Evolutionary conservation across 2,888 invertebrate genomes (phyloP), one percentile per base, ranked within the genome.

Genomic region (Spicauda simplicius): DNA sequence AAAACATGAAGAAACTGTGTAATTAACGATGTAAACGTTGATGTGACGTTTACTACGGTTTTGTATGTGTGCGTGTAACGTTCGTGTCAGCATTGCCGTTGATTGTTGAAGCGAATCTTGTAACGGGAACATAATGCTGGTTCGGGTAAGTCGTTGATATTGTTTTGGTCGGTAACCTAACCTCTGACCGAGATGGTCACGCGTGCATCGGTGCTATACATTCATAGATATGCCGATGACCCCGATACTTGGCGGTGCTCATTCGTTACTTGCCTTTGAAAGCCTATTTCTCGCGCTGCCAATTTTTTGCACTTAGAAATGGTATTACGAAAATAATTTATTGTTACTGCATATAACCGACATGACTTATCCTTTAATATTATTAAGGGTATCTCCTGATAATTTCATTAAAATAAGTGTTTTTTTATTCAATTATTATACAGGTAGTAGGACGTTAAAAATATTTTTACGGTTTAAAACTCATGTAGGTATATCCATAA

Each of bases 1-100:
- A 82, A 85, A 87, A 84, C 83, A 77, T 78, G 78, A 84, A 74
- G 78, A 83, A 86, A 84, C 82, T 78, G 85, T 86, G 84, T 84
- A 90, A 90, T 88, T 90, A 89, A 79, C 81, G 82, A 81, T 84
- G 87, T 90, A 88, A 91, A 90, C 87, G 88, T 88, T 86, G 85
- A 85, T 86, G 88, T 92, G 92, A 93, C 92, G 91, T 93, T 92
- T 92, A 87, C 85, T 86, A 85, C 77, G 81, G 85, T 77, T 84
- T 82, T 84, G 83, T 84, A 83, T 85, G 82, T 85, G 91, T 87
- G 90, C 84, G 90, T 86, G 85, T 86, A 85, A 78, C 80, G 79
- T 86, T 79, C 79, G 79, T 86, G 88, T 86, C 87, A 87, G 89
- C 88, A 87, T 86, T 87, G 88, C 86, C 86, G 89, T 84, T 86